Percentiles rank a stretch among this genome's conserved stretches.
Evolutionary conservation across 2,888 invertebrate species (phyloP).

Genomic region (Pinctada fucata): DNA sequence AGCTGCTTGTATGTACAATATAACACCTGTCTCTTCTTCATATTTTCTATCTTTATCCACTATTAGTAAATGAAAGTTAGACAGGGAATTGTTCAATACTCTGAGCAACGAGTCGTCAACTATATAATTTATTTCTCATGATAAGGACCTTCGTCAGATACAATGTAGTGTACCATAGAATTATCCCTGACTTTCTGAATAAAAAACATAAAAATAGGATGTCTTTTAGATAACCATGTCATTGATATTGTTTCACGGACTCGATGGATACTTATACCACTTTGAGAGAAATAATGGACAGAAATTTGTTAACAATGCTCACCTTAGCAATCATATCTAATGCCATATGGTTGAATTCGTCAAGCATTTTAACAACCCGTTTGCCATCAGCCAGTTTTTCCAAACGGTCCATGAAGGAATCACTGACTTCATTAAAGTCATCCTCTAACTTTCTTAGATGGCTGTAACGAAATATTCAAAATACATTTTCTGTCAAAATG

Average conservation of each 20-base stretch:
- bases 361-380: background rate
- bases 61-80: no score
- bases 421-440: background rate
- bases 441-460: background rate
- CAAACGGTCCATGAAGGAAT: background rate
- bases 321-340: constrained; percentile 7
- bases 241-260: no score
- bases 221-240: no score
- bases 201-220: background rate
- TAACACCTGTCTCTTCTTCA: no score
- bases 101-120: no score
- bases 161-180: no score
- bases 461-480: background rate
- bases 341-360: constrained; percentile 4
- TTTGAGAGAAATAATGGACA: background rate
- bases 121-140: background rate
- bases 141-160: no score
- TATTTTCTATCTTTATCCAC: no score
- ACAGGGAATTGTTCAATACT: no score
- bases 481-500: background rate
- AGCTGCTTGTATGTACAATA: no score
- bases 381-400: constrained; percentile 5
- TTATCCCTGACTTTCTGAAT: no score
- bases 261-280: no score
- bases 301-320: background rate